Percentiles rank a stretch among this genome's conserved stretches.
Conservation (phyloP, 2,113 vertebrate genomes). For the Numida meleagris region DNA sequence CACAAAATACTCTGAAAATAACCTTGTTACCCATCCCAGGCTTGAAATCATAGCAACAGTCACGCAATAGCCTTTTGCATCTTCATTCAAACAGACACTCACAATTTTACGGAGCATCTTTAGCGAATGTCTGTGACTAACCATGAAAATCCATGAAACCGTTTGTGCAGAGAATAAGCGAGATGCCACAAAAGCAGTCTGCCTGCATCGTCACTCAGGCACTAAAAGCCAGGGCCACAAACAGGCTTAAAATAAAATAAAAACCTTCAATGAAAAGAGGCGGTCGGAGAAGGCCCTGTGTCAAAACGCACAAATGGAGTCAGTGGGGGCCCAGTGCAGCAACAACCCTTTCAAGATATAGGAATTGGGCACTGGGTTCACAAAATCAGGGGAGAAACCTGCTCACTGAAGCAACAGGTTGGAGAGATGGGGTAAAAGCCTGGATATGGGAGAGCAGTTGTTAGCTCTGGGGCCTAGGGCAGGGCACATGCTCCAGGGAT, state of each 20-base stretch:
- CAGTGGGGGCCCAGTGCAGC: not conserved
- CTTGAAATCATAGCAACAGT: not conserved
- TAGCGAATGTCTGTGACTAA: not conserved
- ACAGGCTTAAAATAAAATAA: not conserved
- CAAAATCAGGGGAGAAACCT: not conserved
- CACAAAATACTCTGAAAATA: slow-evolving; percentile 3
- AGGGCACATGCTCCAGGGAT: not conserved
- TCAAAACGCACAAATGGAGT: not conserved
- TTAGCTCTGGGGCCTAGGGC: not conserved
- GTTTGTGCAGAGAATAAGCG: not conserved
- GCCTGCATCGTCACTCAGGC: not conserved
- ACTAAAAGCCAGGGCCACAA: not conserved
- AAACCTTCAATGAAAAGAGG: not conserved
- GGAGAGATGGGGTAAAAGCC: not conserved
- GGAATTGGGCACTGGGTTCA: fast-evolving
- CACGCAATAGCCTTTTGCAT: not conserved
- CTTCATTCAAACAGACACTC: not conserved
- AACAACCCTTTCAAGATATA: fast-evolving
- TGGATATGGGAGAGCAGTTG: not conserved
- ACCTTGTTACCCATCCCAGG: slow-evolving; percentile 7
- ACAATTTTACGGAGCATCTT: not conserved
- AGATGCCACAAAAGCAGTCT: not conserved
- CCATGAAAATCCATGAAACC: not conserved
- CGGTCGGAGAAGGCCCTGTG: fast-evolving
- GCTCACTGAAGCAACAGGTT: not conserved